A percentile compares a stretch with the other conserved stretches of the same genome.
phyloP scores from a whole-genome alignment of 2,113 vertebrate genomes.

The Pseudopodoces humilis region DNA sequence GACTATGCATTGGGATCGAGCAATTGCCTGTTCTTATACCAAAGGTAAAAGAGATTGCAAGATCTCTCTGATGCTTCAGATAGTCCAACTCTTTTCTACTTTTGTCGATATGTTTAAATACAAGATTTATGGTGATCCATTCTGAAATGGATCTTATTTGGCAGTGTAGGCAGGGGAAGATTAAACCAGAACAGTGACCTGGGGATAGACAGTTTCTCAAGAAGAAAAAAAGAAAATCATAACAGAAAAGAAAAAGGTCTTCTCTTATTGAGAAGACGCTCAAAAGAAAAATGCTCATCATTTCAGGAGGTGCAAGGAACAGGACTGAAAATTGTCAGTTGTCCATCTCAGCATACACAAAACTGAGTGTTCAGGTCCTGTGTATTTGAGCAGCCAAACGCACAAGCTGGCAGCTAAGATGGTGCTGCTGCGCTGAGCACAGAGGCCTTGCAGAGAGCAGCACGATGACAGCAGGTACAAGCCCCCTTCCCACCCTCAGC shows the following conservation, averaged over 20 bases:
- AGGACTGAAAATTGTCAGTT: background rate
- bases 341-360: background rate
- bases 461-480: background rate
- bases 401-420: background rate
- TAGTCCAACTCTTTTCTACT: background rate
- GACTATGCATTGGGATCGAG: background rate
- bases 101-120: background rate
- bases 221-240: background rate
- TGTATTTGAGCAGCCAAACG: background rate
- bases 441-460: background rate
- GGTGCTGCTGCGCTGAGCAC: background rate
- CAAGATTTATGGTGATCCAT: background rate
- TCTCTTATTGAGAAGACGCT: background rate
- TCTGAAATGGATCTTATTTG: background rate
- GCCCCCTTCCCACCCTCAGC: background rate
- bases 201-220: background rate
- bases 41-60: background rate
- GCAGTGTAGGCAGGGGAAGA: background rate
- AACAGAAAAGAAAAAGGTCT: background rate
- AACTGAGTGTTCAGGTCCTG: background rate
- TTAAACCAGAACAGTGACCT: background rate
- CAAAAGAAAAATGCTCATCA: background rate
- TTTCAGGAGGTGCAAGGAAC: background rate
- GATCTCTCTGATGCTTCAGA: background rate
- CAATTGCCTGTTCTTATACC: background rate